Conservation (phyloP, 2,888 invertebrate genomes). For the Pachydiplax longipennis region DNA sequence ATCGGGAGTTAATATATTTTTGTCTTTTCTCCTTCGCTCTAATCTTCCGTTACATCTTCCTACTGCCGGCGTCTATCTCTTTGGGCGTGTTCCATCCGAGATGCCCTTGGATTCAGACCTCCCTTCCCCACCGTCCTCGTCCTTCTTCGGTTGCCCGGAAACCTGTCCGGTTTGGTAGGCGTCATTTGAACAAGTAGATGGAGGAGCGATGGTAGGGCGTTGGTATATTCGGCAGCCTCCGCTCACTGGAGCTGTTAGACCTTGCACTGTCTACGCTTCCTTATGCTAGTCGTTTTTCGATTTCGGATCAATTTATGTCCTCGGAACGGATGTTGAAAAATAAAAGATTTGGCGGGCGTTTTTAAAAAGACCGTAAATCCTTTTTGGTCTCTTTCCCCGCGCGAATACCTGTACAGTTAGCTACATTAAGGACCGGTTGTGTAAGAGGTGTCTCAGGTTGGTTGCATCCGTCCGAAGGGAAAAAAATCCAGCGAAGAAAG, state of each 20-base stretch:
- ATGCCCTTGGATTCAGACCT: slow-evolving; percentile 14
- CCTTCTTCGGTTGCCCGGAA: slow-evolving; percentile 38
- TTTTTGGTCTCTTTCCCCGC: neutral
- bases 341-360: neutral
- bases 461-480: neutral
- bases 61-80: neutral
- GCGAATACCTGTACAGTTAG: slow-evolving; percentile 22
- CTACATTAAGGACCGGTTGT: slow-evolving; percentile 28
- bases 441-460: neutral
- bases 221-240: neutral
- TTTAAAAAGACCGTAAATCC: neutral
- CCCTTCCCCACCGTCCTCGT: neutral
- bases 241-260: neutral
- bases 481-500: neutral
- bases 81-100: slow-evolving; percentile 41
- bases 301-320: slow-evolving; percentile 1
- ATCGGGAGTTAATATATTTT: neutral
- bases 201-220: neutral
- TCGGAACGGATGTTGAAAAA: neutral
- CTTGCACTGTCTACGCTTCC: neutral
- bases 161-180: slow-evolving; percentile 23
- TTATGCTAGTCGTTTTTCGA: neutral
- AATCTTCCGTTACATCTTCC: neutral
- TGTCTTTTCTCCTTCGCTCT: neutral
- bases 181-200: slow-evolving; percentile 21